Base-by-base conservation (phyloP, 2,888 invertebrate species). In the Hirudinaria manillensis region DNA sequence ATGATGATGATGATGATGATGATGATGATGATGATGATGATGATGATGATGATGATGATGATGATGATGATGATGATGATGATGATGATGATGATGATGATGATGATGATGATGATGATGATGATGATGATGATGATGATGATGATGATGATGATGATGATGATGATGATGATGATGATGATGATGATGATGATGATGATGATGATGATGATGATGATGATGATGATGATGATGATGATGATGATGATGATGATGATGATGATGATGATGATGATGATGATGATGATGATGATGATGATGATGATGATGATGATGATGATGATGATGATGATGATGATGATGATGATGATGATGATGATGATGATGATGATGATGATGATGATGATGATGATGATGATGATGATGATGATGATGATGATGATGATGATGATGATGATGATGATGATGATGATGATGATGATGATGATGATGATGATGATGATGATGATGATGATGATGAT, bases 11-110 rank as follows among this genome's bases (percentile, higher is more conserved):
- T 53, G 55, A 53, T 53, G 55, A 53, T 53, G 55, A 53, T 53
- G 55, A 53, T 53, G 55, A 53, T 53, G 55, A 53, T 53, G 55
- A 53, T 53, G 55, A 53, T 53, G 55, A 53, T 53, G 55, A 53
- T 53, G 55, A 53, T 53, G 55, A 53, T 53, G 55, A 53, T 53
- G 55, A 53, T 53, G 55, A 53, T 53, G 55, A 53, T 53, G 55
- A 53, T 53, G 55, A 53, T 53, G 55, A 53, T 53, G 55, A 53
- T 53, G 55, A 53, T 53, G 55, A 53, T 53, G 55, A 53, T 53
- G 55, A 53, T 53, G 55, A 53, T 53, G 55, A 53, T 53, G 55
- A 53, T 53, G 55, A 53, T 53, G 55, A 53, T 53, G 55, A 53
- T 53, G 55, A 53, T 53, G 55, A 53, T 53, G 55, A 53, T 53